Conservation (phyloP, 1,140 invertebrate genomes). For the Drosophila setifemur region DNA sequence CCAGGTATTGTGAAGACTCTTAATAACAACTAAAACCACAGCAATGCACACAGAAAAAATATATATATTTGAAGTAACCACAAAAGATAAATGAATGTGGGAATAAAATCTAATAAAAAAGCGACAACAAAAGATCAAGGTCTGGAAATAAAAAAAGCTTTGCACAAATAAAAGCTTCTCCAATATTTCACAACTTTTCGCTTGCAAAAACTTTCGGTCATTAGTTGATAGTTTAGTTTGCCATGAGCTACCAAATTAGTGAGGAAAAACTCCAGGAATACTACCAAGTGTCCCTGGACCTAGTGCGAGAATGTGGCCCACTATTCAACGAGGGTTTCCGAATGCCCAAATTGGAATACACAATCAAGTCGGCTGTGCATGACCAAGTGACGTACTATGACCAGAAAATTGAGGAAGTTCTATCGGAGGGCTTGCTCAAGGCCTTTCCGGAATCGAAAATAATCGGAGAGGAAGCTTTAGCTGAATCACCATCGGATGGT, state of each 20-base stretch:
- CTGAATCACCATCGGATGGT: slow-evolving; percentile 83
- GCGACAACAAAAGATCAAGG: too few species aligned
- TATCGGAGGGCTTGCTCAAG: slow-evolving; percentile 84
- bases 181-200: slow-evolving; percentile 6
- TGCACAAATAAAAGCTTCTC: background rate
- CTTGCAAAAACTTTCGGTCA: background rate
- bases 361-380: slow-evolving; percentile 85
- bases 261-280: slow-evolving; percentile 54
- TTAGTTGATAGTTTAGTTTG: background rate
- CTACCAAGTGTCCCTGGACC: slow-evolving; percentile 53
- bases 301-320: slow-evolving; percentile 69
- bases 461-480: slow-evolving; percentile 92
- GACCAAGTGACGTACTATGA: slow-evolving; percentile 91
- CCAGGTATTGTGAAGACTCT: too few species aligned
- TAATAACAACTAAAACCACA: too few species aligned
- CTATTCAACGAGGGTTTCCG: slow-evolving; percentile 83
- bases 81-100: too few species aligned
- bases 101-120: too few species aligned
- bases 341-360: slow-evolving; percentile 83
- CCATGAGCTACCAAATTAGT: slow-evolving; percentile 22
- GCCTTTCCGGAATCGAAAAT: slow-evolving; percentile 89
- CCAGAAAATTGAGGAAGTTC: slow-evolving; percentile 86
- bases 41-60: too few species aligned
- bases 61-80: too few species aligned
- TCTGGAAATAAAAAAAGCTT: too few species aligned